A percentile compares a stretch with the other conserved stretches of the same genome.
These are phyloP conservation scores for Aphelocoma coerulescens DNA, from an alignment of 2,113 vertebrate genomes.

Conservation along the genomic window DNA sequence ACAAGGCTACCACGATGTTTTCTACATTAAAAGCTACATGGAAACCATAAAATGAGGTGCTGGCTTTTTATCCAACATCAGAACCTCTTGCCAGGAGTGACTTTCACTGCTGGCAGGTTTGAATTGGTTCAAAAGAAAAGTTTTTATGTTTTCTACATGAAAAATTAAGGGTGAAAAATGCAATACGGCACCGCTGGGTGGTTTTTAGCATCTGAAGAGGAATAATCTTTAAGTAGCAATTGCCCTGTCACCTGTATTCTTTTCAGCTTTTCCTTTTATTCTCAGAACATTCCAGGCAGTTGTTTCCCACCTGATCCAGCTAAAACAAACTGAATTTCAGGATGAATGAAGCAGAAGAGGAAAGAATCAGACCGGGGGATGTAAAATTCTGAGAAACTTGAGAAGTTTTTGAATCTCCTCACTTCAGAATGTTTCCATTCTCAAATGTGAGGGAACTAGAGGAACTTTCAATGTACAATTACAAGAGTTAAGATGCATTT, in stretches of 20 bases:
- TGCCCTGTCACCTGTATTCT: not conserved
- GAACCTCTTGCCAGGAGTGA: not conserved
- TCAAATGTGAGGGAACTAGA: not conserved
- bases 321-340: not conserved
- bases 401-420: not conserved
- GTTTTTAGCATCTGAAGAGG: not conserved
- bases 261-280: not conserved
- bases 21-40: not conserved
- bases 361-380: not conserved
- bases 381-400: not conserved
- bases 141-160: not conserved
- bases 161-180: not conserved
- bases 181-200: not conserved
- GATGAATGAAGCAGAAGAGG: not conserved
- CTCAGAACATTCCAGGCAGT: not conserved
- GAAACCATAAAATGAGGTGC: not conserved
- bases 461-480: not conserved
- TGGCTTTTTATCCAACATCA: not conserved
- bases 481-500: not conserved
- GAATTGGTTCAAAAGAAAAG: not conserved
- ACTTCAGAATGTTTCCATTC: not conserved
- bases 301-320: not conserved
- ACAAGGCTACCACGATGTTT: not conserved
- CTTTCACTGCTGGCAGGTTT: not conserved
- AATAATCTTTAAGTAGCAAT: not conserved